These are phyloP conservation scores for Scolanthus callimorphus DNA, from an alignment of 92 coral and sea anemone genomes.

Conservation along the genomic window DNA sequence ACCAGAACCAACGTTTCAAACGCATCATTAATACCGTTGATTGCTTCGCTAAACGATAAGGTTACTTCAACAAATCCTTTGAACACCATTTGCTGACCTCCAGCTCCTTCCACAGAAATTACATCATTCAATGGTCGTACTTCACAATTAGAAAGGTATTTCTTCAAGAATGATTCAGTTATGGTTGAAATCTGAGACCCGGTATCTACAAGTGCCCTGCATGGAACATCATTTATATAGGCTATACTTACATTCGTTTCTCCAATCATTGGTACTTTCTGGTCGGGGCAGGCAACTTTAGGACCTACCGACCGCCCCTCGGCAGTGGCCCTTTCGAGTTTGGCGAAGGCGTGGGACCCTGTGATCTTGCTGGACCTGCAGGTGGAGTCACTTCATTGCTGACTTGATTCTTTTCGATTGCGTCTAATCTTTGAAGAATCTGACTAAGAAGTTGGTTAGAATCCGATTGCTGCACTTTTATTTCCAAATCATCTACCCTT, in stretches of 20 bases:
- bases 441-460: too few relatives aligned
- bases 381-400: too few relatives aligned
- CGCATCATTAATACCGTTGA: slow-evolving; percentile 2
- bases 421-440: too few relatives aligned
- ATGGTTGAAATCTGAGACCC: slow-evolving; percentile 47
- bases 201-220: slow-evolving; percentile 33
- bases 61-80: slow-evolving; percentile 20
- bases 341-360: too few relatives aligned
- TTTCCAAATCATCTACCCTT: too few relatives aligned
- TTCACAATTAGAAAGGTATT: slow-evolving; percentile 9
- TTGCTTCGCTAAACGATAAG: slow-evolving; percentile 18
- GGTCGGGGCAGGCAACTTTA: neutral
- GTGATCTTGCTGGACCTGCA: too few relatives aligned
- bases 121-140: slow-evolving; percentile 17
- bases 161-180: slow-evolving; percentile 10
- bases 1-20: slow-evolving; percentile 19
- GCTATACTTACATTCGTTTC: slow-evolving; percentile 41
- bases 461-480: too few relatives aligned
- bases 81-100: slow-evolving; percentile 36
- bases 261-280: slow-evolving; percentile 18
- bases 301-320: slow-evolving; percentile 40
- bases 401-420: too few relatives aligned
- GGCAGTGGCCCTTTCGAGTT: slow-evolving; percentile 19
- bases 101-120: too few relatives aligned
- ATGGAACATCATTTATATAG: slow-evolving; percentile 19